Evolutionary conservation across 1,140 invertebrate genomes (phyloP).

Genomic region (Pinna nobilis): DNA sequence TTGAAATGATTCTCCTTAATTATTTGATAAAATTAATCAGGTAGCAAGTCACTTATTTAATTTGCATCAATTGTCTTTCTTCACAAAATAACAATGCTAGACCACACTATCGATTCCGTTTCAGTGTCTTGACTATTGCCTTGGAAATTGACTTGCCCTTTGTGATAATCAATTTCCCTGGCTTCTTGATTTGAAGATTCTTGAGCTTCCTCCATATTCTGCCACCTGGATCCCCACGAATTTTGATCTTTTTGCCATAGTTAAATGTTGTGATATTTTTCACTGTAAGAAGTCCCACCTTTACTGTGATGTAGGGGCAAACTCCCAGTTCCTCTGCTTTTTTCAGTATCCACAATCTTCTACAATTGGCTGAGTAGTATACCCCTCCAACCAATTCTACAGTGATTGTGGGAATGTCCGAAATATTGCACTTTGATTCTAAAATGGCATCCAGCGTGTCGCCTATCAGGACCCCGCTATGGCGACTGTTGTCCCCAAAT

Average conservation of each 20-base stretch:
- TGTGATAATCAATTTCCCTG: too few relatives aligned
- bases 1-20: too few relatives aligned
- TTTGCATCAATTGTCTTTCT: too few relatives aligned
- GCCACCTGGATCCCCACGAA: neutral
- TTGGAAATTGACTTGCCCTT: too few relatives aligned
- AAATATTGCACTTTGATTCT: neutral
- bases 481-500: neutral
- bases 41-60: too few relatives aligned
- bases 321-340: neutral
- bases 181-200: too few relatives aligned
- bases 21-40: too few relatives aligned
- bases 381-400: neutral
- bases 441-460: conserved; percentile 11
- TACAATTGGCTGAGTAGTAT: neutral
- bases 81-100: too few relatives aligned
- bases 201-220: neutral
- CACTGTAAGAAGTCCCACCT: neutral
- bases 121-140: too few relatives aligned
- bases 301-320: neutral
- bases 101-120: too few relatives aligned
- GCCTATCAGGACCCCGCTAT: neutral
- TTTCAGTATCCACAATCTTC: conserved; percentile 1
- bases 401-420: conserved; percentile 1
- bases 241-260: neutral
- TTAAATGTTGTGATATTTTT: neutral